phyloP scores from a whole-genome alignment of 2,888 invertebrate species.

The Disparrhopalites patrizii region DNA sequence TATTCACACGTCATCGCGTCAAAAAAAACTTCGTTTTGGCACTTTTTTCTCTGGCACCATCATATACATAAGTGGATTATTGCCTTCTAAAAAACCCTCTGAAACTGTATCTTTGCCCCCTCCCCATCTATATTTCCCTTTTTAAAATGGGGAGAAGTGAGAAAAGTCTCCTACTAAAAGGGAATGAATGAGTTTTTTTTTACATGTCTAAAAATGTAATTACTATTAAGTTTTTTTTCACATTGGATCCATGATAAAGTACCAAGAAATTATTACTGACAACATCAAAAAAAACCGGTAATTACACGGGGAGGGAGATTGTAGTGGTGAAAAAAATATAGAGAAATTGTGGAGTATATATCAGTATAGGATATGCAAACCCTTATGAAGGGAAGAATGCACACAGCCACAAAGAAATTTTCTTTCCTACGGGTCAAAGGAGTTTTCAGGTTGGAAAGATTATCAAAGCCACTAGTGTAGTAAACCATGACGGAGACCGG shows the following conservation, averaged over 20 bases:
- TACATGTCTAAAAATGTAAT: background rate
- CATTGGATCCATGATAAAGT: no score
- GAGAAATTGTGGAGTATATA: no score
- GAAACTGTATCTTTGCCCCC: background rate
- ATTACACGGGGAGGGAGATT: no score
- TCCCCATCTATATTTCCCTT: background rate
- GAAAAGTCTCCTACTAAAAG: no score
- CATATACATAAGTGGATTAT: constrained; percentile 10
- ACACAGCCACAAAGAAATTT: background rate
- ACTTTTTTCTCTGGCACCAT: background rate
- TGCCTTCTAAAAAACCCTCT: background rate
- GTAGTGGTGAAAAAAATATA: no score
- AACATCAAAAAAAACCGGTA: no score
- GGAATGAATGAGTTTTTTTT: background rate
- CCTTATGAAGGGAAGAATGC: no score
- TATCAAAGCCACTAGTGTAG: constrained; percentile 39
- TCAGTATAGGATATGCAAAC: no score
- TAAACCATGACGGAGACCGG: constrained; percentile 35
- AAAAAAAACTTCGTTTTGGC: constrained; percentile 7
- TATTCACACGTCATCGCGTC: constrained; percentile 15
- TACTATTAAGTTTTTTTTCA: no score
- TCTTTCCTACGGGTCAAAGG: constrained; percentile 29
- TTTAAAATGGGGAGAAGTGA: no score
- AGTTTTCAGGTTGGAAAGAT: constrained; percentile 39
- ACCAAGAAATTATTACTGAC: no score